phyloP scores from a whole-genome alignment of 2,797 vertebrate species.

The Labeo calbasu region DNA sequence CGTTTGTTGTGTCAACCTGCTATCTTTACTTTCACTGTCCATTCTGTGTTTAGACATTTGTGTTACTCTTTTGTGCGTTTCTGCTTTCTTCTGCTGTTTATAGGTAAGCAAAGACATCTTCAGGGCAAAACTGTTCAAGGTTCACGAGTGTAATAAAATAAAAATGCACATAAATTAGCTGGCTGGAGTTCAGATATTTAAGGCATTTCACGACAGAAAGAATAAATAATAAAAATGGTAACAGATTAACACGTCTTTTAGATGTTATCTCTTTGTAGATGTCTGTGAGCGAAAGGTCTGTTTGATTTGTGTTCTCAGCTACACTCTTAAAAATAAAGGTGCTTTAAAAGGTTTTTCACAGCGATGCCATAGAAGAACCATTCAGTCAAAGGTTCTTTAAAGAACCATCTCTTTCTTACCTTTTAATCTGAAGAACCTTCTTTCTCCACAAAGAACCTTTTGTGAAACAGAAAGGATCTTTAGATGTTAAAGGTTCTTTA shows the following conservation, averaged over 20 bases:
- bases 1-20: slow-evolving; percentile 36
- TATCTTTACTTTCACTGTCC: slow-evolving; percentile 23
- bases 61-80: slow-evolving; percentile 30
- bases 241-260: neutral
- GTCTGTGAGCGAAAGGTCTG: neutral
- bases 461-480: no score
- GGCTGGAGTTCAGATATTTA: neutral
- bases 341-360: no score
- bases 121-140: slow-evolving; percentile 19
- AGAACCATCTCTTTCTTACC: no score
- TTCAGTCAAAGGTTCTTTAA: no score
- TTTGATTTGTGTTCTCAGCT: neutral
- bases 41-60: neutral
- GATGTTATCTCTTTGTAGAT: neutral
- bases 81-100: slow-evolving; percentile 34
- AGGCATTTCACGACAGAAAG: neutral
- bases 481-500: no score
- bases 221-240: neutral
- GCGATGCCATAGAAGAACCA: no score
- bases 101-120: slow-evolving; percentile 29
- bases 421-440: no score
- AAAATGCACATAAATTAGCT: neutral
- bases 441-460: no score
- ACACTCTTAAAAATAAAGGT: no score
- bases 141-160: neutral